Percentiles rank a stretch among this genome's conserved stretches.
Evolutionary conservation across 37 sponge, comb jelly and placozoan genomes (phyloP).

Genomic region (Lycopodina hypogea): DNA sequence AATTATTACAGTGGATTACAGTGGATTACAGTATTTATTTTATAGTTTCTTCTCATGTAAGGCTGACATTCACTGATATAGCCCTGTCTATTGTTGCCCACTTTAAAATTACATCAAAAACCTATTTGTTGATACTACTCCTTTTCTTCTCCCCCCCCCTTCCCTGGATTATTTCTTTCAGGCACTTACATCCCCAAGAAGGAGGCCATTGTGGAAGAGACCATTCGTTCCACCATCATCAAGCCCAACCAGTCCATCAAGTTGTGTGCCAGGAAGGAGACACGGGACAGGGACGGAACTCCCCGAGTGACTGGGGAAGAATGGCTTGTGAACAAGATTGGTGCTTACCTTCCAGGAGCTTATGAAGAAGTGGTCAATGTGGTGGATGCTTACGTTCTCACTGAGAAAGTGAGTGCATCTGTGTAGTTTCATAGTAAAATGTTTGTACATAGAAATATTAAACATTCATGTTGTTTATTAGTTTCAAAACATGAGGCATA

Average conservation of each 20-base stretch:
- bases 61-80: no score
- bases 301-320: slow-evolving; percentile 97
- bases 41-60: no score
- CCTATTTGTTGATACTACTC: neutral
- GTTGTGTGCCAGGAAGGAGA: slow-evolving; percentile 94
- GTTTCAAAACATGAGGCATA: neutral
- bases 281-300: slow-evolving; percentile 84
- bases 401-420: slow-evolving; percentile 94
- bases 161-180: slow-evolving; percentile 32
- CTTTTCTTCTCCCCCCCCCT: no score
- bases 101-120: neutral
- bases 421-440: neutral
- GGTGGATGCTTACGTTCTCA: slow-evolving; percentile 95
- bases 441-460: no score
- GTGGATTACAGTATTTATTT: no score
- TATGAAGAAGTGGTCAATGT: slow-evolving; percentile 97
- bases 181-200: slow-evolving; percentile 98
- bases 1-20: no score
- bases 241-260: slow-evolving; percentile 97
- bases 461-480: no score
- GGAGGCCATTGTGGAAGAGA: slow-evolving; percentile 95
- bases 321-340: slow-evolving; percentile 96
- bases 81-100: no score
- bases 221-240: slow-evolving; percentile 94
- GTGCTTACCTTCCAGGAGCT: slow-evolving; percentile 99